Evolutionary conservation across 2,797 vertebrate genomes (phyloP), one percentile per base, ranked within the genome.

Genomic region (Gephyroberyx darwinii): DNA sequence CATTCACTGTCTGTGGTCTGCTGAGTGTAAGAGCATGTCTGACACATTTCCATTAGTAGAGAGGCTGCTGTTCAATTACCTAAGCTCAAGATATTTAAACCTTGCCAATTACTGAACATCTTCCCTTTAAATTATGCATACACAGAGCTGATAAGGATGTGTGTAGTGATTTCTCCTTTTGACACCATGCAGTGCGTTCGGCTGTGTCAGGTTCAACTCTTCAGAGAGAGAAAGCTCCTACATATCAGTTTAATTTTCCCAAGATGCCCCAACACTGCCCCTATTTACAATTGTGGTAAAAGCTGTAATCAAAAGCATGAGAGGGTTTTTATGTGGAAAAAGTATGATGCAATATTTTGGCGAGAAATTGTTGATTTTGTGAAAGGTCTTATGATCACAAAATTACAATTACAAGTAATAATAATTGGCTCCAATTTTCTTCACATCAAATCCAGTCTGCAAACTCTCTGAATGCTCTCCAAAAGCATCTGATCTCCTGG

Each of bases 1-100:
- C 90, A 89, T 81, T 92, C 88, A 85, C 80, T 88, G 86, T 89
- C 90, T 90, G 87, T 31, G 77, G 87, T 89, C 86, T 84, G 84
- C 77, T 79, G 88, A 88, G 84, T 92, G 90, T 88, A 92, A 90
- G 91, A 89, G 88, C 86, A 90, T 93, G 92, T 93, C 93, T 90
- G 92, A 94, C 92, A 94, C 89, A 90, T 92, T 93, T 92, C 92
- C 92, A 93, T 94, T 94, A 94, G 92, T 84, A 87, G 81, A 81
- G 86, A 93, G 90, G 92, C 93, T 93, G 92, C 93, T 93, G 93
- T 94, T 94, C 93, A 94, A 94, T 93, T 94, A 93, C 91, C 88
- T 91, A 90, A 87, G 92, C 92, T 93, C 88, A 88, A 89, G 90
- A 93, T 93, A 93, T 93, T 93, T 93, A 93, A 94, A 93, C 91